phyloP scores from a whole-genome alignment of 1,140 invertebrate species.

The Drosophila orena region DNA sequence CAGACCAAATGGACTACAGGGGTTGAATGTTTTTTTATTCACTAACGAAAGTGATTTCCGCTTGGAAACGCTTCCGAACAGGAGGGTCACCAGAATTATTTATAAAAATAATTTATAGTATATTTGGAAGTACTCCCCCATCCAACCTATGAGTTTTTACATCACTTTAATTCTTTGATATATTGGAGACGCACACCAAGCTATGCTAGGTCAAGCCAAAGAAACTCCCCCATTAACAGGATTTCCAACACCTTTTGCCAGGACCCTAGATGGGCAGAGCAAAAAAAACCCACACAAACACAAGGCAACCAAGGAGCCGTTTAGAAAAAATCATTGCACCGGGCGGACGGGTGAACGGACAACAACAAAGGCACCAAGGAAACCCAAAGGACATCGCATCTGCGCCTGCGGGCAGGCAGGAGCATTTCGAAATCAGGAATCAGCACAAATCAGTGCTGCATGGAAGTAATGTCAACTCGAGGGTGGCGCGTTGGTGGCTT shows the following conservation, averaged over 20 bases:
- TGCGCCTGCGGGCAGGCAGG: slow-evolving; percentile 48
- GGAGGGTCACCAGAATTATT: too few relatives aligned
- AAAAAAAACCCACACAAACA: slow-evolving; percentile 55
- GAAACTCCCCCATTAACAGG: slow-evolving; percentile 68
- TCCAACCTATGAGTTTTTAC: not conserved
- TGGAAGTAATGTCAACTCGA: slow-evolving; percentile 67
- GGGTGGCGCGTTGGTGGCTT: slow-evolving; percentile 73
- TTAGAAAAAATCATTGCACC: slow-evolving; percentile 71
- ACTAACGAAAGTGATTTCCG: not conserved
- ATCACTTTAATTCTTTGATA: slow-evolving; percentile 11
- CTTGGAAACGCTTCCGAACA: not conserved
- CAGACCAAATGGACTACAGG: not conserved
- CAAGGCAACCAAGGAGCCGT: slow-evolving; percentile 27
- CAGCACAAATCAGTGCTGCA: slow-evolving; percentile 57
- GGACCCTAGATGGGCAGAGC: slow-evolving; percentile 14
- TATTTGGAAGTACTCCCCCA: too few relatives aligned
- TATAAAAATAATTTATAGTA: too few relatives aligned
- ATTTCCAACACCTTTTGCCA: slow-evolving; percentile 70
- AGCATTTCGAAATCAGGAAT: slow-evolving; percentile 27
- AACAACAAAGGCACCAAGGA: slow-evolving; percentile 60
- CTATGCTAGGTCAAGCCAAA: slow-evolving; percentile 29
- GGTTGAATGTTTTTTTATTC: not conserved
- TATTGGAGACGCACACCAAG: slow-evolving; percentile 34
- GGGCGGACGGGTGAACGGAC: slow-evolving; percentile 49
- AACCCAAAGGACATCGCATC: slow-evolving; percentile 66